Base-by-base conservation (phyloP, 1,140 invertebrate genomes). In the Capitella teleta region DNA sequence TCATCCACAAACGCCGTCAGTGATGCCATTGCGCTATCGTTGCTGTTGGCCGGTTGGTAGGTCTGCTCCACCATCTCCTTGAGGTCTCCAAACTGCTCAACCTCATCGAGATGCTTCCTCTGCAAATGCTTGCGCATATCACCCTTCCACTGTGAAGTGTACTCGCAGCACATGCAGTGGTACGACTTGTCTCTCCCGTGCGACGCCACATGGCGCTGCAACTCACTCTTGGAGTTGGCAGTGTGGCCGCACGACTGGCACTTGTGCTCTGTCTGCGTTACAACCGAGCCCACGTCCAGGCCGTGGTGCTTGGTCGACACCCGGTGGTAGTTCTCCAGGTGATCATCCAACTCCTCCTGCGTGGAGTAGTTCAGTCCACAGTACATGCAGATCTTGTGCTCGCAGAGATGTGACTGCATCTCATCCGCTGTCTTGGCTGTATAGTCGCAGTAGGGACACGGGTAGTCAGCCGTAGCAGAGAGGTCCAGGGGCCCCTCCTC, bases 391-490 rank as follows among this genome's bases (percentile, higher is more conserved):
- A 67, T 42, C 2, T 78, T 74, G 51, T 85, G 85, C 46, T 78
- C 76, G 61, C 83, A 82, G 63, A 82, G 78, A 61, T 73, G 70
- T 38, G 81, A 78, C 12, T 82, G 79, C 52, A 82, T 77, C 68
- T 89, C 86, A 10, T 84, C 85, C n/a, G 86, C 73, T 70, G 83
- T 87, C 66, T 87, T 88, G 49, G 85, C 85, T 65, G 83, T 77
- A 62, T 86, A 82, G 2, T 82, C 80, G 61, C 85, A 87, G 47
- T 78, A 76, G 57, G 79, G 78, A 61, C 85, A 87, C 49, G 68
- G 61, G 5, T 63, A 47, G 16, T 57, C 40, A 24, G 32, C 41
- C 2, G 14, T 6, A 28, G 24, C 47, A 69, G 64, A 49, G 77
- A 79, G 5, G 68, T 68, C 48, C 68, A 70, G 67, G 66, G 76